These are phyloP conservation scores for Passerina amoena DNA, from an alignment of 2,113 vertebrate genomes.

Conservation along the genomic window DNA sequence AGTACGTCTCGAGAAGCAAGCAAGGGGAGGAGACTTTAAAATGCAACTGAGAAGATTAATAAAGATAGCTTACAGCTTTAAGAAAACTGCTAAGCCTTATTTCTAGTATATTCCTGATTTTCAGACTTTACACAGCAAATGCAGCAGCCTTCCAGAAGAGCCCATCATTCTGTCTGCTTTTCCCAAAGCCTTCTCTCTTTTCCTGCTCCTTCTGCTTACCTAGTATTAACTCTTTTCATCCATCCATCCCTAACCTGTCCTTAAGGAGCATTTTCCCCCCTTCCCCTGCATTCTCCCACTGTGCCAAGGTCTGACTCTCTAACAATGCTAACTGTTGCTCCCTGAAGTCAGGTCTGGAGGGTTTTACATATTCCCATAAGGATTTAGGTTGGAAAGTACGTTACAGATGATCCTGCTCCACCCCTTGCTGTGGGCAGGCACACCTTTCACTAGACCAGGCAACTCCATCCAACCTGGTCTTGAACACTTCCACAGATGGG, in stretches of 20 bases:
- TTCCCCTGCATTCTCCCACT: neutral
- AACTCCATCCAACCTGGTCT: neutral
- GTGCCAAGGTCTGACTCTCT: neutral
- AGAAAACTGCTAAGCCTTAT: neutral
- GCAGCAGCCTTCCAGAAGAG: neutral
- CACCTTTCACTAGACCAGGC: neutral
- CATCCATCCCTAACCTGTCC: neutral
- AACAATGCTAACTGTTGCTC: neutral
- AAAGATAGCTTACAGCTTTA: neutral
- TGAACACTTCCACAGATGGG: neutral
- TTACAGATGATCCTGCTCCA: neutral
- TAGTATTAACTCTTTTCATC: neutral
- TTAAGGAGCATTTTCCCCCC: neutral
- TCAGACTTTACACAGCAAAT: neutral
- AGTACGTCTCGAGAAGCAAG: accelerated
- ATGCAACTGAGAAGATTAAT: neutral
- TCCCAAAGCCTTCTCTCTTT: neutral
- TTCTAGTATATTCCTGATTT: neutral
- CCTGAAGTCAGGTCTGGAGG: neutral
- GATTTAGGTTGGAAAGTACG: neutral
- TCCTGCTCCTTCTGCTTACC: neutral
- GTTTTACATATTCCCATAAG: neutral
- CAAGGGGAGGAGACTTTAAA: neutral
- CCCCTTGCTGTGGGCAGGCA: neutral
- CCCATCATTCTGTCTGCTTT: neutral